These are phyloP conservation scores for Perca schrenkii DNA, from an alignment of 2,113 vertebrate species.

Conservation along the genomic window DNA sequence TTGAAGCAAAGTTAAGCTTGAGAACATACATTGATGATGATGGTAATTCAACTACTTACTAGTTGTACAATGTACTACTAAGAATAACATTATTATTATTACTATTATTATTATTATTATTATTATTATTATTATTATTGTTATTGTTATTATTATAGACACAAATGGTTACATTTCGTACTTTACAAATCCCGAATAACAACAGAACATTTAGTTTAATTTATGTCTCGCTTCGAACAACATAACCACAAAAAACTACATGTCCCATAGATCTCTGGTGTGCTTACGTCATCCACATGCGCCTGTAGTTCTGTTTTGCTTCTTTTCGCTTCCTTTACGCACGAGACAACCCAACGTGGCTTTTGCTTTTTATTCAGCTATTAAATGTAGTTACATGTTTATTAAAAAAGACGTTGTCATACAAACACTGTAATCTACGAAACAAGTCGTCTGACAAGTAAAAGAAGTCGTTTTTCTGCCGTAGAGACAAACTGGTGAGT, in stretches of 20 bases:
- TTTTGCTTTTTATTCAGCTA: neutral
- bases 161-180: neutral
- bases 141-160: no score
- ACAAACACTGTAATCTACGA: neutral
- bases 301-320: conserved; percentile 64
- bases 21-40: neutral
- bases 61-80: no score
- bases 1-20: neutral
- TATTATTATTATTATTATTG: neutral
- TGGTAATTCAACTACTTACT: no score
- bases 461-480: neutral
- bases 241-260: conserved; percentile 15
- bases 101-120: neutral
- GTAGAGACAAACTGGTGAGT: conserved; percentile 14
- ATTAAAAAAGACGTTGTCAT: neutral
- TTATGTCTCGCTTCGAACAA: neutral
- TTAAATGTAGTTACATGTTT: neutral
- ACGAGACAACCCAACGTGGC: conserved; percentile 69
- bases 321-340: conserved; percentile 12
- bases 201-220: neutral
- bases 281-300: conserved; percentile 55
- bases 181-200: neutral
- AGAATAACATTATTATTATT: neutral
- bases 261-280: conserved; percentile 28
- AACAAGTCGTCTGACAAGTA: neutral